Conservation (phyloP, 2,113 vertebrate species). For the Orycteropus afer region DNA sequence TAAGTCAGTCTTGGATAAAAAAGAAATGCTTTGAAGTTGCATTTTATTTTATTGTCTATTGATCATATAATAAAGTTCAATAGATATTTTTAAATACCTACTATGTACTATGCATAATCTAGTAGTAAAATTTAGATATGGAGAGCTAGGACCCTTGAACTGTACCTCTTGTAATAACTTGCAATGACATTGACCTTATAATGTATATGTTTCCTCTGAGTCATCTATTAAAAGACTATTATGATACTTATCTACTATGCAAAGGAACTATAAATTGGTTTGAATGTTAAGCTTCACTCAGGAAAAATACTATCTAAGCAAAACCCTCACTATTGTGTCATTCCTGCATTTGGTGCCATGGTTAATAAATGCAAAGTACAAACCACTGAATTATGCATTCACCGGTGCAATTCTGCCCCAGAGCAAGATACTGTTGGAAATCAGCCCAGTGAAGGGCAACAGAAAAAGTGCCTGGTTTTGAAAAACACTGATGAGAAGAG, state of each 20-base stretch:
- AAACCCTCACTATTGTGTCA: constrained; percentile 60
- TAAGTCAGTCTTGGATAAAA: constrained; percentile 32
- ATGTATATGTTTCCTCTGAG: constrained; percentile 62
- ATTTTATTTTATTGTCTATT: constrained; percentile 74
- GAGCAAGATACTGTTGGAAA: constrained; percentile 52
- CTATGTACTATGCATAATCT: constrained; percentile 65
- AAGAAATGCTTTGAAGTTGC: constrained; percentile 57
- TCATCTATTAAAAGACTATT: constrained; percentile 77
- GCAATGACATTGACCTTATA: constrained; percentile 66
- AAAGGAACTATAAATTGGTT: constrained; percentile 74
- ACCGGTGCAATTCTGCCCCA: constrained; percentile 10
- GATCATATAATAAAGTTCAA: constrained; percentile 73
- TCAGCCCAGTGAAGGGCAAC: constrained; percentile 14
- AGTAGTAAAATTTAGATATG: constrained; percentile 41
- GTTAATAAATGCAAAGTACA: constrained; percentile 69
- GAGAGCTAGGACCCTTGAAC: constrained; percentile 55
- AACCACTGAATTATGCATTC: constrained; percentile 68
- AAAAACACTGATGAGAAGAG: constrained; percentile 41
- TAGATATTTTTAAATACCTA: constrained; percentile 68
- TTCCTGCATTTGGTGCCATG: constrained; percentile 43
- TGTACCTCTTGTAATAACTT: constrained; percentile 58
- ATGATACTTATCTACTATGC: constrained; percentile 72
- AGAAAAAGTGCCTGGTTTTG: constrained; percentile 24
- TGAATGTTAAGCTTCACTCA: constrained; percentile 64
- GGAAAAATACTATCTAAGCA: constrained; percentile 73